These are phyloP conservation scores for Heterotilapia buettikoferi DNA, from an alignment of 2,113 vertebrate species.

Conservation along the genomic window DNA sequence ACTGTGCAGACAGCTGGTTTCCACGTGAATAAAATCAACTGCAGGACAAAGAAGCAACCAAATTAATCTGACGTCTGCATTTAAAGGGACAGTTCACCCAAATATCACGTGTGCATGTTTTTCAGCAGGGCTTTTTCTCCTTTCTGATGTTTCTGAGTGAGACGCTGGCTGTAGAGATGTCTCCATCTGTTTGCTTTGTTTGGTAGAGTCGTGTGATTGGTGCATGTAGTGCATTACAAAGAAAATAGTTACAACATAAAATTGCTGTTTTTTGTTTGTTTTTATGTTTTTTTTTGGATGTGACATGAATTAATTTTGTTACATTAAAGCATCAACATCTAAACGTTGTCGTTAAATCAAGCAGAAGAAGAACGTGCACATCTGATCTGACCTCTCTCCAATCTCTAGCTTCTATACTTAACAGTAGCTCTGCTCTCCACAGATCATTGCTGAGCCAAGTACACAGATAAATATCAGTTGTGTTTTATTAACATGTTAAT, in stretches of 20 bases:
- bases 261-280: not conserved
- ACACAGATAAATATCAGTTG: not conserved
- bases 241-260: not conserved
- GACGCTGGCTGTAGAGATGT: rapidly evolving
- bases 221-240: not conserved
- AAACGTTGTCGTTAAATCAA: not conserved
- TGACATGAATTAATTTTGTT: not conserved
- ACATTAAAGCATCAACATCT: not conserved
- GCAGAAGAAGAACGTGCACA: not conserved
- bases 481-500: not conserved
- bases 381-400: not conserved
- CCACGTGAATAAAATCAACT: not conserved
- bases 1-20: not conserved
- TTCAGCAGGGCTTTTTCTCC: not conserved
- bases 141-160: not conserved
- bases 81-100: not conserved
- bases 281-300: not conserved
- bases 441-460: not conserved
- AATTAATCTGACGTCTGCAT: not conserved
- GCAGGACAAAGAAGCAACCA: not conserved
- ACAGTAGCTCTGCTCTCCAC: not conserved
- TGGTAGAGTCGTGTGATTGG: not conserved
- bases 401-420: not conserved
- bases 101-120: not conserved
- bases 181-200: not conserved